Percentiles rank a stretch among this genome's conserved stretches.
phyloP scores from a whole-genome alignment of 1,140 invertebrate species.

The Megalonaias nervosa region DNA sequence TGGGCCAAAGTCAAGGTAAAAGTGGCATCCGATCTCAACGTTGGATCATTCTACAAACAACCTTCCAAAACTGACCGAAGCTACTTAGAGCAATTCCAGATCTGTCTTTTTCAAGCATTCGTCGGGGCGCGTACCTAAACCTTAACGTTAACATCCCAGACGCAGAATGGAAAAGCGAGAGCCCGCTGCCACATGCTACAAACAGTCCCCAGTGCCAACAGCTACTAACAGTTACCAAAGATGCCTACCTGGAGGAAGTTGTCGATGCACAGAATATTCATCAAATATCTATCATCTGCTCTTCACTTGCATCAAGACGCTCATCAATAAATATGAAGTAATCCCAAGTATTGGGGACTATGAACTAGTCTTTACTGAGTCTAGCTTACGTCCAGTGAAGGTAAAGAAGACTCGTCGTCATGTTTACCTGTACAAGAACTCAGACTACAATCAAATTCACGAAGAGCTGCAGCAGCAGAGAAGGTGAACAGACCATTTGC shows the following conservation, averaged over 20 bases:
- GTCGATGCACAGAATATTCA: conserved; percentile 4
- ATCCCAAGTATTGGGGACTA: not conserved
- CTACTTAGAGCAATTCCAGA: too few relatives aligned
- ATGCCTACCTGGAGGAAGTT: conserved; percentile 3
- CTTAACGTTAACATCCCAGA: too few relatives aligned
- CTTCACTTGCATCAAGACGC: conserved; percentile 4
- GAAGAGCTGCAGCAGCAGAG: too few relatives aligned
- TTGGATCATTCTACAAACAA: too few relatives aligned
- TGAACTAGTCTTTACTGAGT: conserved; percentile 2
- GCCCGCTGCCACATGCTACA: conserved; percentile 1
- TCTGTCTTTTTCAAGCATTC: too few relatives aligned
- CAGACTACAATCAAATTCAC: too few relatives aligned
- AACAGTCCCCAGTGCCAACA: conserved; percentile 6
- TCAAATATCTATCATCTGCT: not conserved
- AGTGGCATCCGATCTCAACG: too few relatives aligned
- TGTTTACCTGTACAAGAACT: conserved; percentile 3
- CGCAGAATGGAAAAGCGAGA: conserved; percentile 5
- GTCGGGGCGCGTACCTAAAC: too few relatives aligned
- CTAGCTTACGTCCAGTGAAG: conserved; percentile 1
- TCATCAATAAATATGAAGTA: conserved; percentile 8
- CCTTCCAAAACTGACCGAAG: too few relatives aligned
- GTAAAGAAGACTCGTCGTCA: not conserved
- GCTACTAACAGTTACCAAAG: not conserved
- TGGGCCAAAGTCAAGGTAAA: too few relatives aligned
- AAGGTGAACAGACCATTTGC: too few relatives aligned